Percentiles rank a stretch among this genome's conserved stretches.
phyloP scores from a whole-genome alignment of 2,113 vertebrate genomes.

The Rhea pennata region DNA sequence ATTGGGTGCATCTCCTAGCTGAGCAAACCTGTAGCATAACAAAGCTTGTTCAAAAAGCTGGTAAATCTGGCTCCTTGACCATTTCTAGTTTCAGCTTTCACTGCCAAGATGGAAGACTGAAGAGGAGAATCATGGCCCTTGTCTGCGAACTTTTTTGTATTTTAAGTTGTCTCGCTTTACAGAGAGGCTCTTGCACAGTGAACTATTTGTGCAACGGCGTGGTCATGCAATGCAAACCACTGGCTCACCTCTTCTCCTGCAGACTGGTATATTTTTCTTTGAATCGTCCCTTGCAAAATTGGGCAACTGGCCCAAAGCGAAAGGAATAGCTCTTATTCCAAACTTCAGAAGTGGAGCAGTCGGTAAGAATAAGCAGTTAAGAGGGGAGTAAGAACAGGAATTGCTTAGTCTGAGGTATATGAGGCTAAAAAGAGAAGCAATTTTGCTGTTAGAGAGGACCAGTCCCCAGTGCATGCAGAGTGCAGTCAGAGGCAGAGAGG shows the following conservation, averaged over 20 bases:
- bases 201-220: not conserved
- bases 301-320: not conserved
- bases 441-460: not conserved
- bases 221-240: not conserved
- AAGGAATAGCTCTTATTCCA: not conserved
- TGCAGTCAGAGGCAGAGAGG: not conserved
- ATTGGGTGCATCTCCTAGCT: not conserved
- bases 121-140: not conserved
- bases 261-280: not conserved
- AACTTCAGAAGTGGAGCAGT: not conserved
- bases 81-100: not conserved
- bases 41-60: not conserved
- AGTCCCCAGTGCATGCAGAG: not conserved
- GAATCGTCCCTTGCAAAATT: not conserved
- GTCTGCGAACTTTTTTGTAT: not conserved
- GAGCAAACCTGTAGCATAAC: not conserved
- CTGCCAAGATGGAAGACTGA: not conserved
- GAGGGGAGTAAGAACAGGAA: not conserved
- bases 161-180: not conserved
- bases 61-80: not conserved
- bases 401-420: not conserved
- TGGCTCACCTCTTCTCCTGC: not conserved
- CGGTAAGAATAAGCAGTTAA: not conserved
- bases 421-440: not conserved
- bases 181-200: not conserved